A percentile compares a stretch with the other conserved stretches of the same genome.
These are phyloP conservation scores for Ectemnius continuus DNA, from an alignment of 2,888 invertebrate species.

Conservation along the genomic window DNA sequence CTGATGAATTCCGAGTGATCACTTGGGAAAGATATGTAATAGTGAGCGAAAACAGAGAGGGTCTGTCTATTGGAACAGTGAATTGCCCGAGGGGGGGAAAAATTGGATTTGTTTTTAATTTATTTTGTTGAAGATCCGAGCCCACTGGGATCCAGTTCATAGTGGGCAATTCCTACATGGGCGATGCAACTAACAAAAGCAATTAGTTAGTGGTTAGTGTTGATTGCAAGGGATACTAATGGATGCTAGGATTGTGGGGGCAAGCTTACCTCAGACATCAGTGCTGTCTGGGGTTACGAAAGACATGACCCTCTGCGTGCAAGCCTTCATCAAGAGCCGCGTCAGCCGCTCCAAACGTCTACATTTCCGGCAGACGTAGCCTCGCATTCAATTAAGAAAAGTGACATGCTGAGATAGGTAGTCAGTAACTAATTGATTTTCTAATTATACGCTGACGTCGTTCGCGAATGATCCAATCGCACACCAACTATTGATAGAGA, in stretches of 20 bases:
- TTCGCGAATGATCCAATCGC: constrained; percentile 10
- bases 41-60: no score
- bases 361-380: constrained; percentile 36
- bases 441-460: constrained; percentile 18
- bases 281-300: constrained; percentile 19
- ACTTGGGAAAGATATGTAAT: no score
- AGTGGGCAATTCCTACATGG: no score
- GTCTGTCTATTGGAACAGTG: no score
- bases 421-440: constrained; percentile 43
- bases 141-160: no score
- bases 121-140: no score
- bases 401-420: constrained; percentile 41
- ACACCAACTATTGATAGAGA: background rate
- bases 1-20: no score
- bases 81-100: no score
- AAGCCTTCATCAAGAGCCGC: constrained; percentile 38
- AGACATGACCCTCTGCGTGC: constrained; percentile 21
- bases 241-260: constrained; percentile 1
- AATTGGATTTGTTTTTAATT: no score
- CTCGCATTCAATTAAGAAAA: constrained; percentile 46
- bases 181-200: no score
- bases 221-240: background rate
- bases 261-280: constrained; percentile 8
- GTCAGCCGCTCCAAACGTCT: constrained; percentile 47
- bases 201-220: no score